phyloP scores from a whole-genome alignment of 2,888 invertebrate genomes.

The Harpalus rufipes region DNA sequence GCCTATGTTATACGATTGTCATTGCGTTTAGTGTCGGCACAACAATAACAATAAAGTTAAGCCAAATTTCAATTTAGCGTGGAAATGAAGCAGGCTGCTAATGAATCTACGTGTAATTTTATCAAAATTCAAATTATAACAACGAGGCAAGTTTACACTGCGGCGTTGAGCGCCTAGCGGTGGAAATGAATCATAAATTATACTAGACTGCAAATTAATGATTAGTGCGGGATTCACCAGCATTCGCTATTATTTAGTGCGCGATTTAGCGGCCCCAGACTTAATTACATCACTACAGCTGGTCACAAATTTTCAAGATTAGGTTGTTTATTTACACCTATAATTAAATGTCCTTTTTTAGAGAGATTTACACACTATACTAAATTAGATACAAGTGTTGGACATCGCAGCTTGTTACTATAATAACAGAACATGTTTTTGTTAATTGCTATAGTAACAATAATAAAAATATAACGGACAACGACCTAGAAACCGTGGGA shows the following conservation, averaged over 20 bases:
- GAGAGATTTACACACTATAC: not conserved
- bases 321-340: conserved; percentile 20
- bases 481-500: too few species aligned
- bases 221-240: conserved; percentile 36
- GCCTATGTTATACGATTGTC: conserved; percentile 4
- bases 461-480: not conserved
- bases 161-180: not conserved
- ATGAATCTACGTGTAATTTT: conserved; percentile 38
- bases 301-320: conserved; percentile 31
- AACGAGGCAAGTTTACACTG: conserved; percentile 36
- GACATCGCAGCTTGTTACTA: not conserved
- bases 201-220: conserved; percentile 28
- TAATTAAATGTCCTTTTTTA: conserved; percentile 19
- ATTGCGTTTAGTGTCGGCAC: not conserved
- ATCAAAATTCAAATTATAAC: conserved; percentile 48
- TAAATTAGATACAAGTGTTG: not conserved
- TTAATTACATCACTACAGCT: conserved; percentile 17
- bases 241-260: conserved; percentile 40
- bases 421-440: not conserved
- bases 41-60: conserved; percentile 24
- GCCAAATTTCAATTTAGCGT: conserved; percentile 23
- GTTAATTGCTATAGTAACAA: not conserved
- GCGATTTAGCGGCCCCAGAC: conserved; percentile 9
- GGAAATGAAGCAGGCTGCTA: conserved; percentile 28
- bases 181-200: conserved; percentile 32